These are phyloP conservation scores for Paramormyrops kingsleyae DNA, from an alignment of 2,113 vertebrate genomes.

Conservation along the genomic window DNA sequence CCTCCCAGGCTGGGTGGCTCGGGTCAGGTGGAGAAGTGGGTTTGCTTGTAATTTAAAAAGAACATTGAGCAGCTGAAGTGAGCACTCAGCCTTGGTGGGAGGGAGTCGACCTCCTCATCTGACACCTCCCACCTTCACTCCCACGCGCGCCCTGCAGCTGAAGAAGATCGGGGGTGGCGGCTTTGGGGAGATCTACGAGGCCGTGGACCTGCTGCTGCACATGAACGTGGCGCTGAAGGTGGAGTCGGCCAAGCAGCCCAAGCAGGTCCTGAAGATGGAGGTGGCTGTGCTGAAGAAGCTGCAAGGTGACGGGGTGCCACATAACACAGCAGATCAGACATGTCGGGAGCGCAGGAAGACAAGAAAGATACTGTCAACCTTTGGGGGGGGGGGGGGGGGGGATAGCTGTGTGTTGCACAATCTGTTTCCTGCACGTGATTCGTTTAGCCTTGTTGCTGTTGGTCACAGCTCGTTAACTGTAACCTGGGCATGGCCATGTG, in stretches of 20 bases:
- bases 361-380: background rate
- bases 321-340: background rate
- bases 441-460: background rate
- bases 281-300: conserved; percentile 96
- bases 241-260: conserved; percentile 95
- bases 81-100: background rate
- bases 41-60: background rate
- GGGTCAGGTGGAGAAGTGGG: background rate
- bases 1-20: background rate
- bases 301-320: conserved; percentile 67
- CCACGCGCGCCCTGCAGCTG: conserved; percentile 54
- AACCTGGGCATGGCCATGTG: background rate
- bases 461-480: background rate
- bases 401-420: background rate
- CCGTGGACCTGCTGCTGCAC: conserved; percentile 86
- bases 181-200: conserved; percentile 97
- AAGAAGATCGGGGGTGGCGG: conserved; percentile 97
- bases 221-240: conserved; percentile 97
- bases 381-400: background rate
- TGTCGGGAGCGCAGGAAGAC: background rate
- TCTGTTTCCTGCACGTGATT: background rate
- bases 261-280: conserved; percentile 99
- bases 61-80: background rate
- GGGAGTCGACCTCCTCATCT: background rate
- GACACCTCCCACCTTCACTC: background rate